phyloP scores from a whole-genome alignment of 2,888 invertebrate species.

The Vannuccia rotundouncinata region DNA sequence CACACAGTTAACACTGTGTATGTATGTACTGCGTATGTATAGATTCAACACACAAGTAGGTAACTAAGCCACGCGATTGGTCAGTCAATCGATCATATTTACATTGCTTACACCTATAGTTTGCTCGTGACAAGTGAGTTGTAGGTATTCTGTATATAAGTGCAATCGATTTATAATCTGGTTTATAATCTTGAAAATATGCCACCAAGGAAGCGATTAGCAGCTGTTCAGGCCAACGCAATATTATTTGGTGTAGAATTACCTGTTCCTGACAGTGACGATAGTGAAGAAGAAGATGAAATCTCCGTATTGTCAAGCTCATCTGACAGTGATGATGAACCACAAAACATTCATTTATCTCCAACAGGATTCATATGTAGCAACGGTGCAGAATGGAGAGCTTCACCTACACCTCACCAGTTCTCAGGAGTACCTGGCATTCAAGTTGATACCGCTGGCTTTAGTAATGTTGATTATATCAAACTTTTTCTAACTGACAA shows the following conservation, averaged over 20 bases:
- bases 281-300: not conserved
- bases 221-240: not conserved
- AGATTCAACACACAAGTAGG: too few species aligned
- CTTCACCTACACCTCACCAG: not conserved
- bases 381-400: not conserved
- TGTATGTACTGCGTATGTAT: too few species aligned
- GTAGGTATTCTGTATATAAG: too few species aligned
- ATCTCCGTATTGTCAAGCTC: not conserved
- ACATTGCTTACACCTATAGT: too few species aligned
- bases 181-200: too few species aligned
- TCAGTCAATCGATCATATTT: too few species aligned
- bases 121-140: too few species aligned
- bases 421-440: not conserved
- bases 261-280: not conserved
- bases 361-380: not conserved
- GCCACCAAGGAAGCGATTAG: too few species aligned
- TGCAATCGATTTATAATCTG: too few species aligned
- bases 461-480: not conserved
- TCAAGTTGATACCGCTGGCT: not conserved
- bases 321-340: not conserved
- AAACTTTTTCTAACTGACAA: constrained; percentile 10
- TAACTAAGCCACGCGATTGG: too few species aligned
- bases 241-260: not conserved
- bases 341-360: not conserved
- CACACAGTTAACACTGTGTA: too few species aligned